phyloP scores from a whole-genome alignment of 2,797 vertebrate species.

The Myiotriccus ornatus region DNA sequence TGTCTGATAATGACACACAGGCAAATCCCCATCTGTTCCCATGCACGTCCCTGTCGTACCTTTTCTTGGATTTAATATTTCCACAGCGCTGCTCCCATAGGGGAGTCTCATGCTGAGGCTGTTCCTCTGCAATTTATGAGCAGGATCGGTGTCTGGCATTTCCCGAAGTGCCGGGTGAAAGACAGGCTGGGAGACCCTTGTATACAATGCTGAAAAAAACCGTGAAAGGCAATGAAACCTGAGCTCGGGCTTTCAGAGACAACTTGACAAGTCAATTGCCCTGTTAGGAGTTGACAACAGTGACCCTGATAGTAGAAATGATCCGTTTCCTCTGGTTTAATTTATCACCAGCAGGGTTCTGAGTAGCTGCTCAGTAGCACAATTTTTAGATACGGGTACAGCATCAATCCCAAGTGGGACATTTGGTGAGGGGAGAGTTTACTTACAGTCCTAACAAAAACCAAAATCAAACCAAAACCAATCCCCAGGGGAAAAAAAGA shows the following conservation, averaged over 20 bases:
- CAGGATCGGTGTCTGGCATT: slow-evolving; percentile 32
- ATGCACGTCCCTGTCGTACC: background rate
- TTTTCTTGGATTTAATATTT: background rate
- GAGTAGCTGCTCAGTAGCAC: slow-evolving; percentile 40
- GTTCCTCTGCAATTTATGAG: slow-evolving; percentile 8
- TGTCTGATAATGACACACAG: background rate
- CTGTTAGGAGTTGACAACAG: slow-evolving; percentile 63
- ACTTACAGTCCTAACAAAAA: background rate
- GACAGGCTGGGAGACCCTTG: slow-evolving; percentile 24
- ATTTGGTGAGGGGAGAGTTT: background rate
- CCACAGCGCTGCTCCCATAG: background rate
- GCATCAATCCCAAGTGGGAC: background rate
- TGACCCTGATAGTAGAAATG: slow-evolving; percentile 68
- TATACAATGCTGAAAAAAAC: slow-evolving; percentile 20
- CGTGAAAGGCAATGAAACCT: slow-evolving; percentile 62
- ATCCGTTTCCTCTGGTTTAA: slow-evolving; percentile 62
- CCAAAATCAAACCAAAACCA: background rate
- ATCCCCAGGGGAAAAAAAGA: too few relatives aligned
- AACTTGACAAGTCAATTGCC: slow-evolving; percentile 69
- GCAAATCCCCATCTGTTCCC: slow-evolving; percentile 36
- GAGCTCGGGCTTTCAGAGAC: slow-evolving; percentile 36
- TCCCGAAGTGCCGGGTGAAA: background rate
- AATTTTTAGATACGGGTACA: background rate
- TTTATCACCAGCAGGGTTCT: slow-evolving; percentile 21
- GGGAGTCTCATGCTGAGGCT: background rate